Conservation (phyloP, 2,113 vertebrate genomes). For the Bambusicola thoracicus region DNA sequence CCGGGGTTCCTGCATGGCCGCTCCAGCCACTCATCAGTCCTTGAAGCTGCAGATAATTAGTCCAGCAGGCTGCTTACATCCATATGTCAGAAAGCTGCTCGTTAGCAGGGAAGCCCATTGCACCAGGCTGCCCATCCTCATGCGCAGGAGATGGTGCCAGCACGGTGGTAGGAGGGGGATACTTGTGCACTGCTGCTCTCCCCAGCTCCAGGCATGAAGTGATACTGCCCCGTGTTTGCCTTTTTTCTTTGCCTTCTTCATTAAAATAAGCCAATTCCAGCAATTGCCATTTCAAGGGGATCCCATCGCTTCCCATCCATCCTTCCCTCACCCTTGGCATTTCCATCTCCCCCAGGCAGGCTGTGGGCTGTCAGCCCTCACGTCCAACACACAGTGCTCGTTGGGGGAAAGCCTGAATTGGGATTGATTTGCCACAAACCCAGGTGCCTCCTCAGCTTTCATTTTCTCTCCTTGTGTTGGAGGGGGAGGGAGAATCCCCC, state of each 20-base stretch:
- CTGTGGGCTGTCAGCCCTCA: neutral
- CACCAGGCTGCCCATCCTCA: rapidly evolving
- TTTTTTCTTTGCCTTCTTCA: neutral
- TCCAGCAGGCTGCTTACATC: neutral
- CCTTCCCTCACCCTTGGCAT: neutral
- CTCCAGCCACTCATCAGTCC: neutral
- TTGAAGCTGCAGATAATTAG: neutral
- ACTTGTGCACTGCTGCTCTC: neutral
- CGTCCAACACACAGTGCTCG: neutral
- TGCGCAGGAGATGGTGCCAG: neutral
- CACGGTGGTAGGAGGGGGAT: rapidly evolving
- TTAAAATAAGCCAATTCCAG: neutral
- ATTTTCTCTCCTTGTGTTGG: rapidly evolving
- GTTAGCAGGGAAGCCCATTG: rapidly evolving
- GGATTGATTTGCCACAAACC: slow-evolving; percentile 25
- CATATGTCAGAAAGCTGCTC: neutral
- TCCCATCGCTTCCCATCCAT: neutral
- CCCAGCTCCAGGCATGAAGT: neutral
- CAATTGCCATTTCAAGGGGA: neutral
- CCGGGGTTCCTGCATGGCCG: rapidly evolving
- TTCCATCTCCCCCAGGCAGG: neutral
- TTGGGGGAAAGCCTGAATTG: neutral
- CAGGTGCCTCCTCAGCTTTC: neutral
- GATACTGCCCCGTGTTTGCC: neutral
- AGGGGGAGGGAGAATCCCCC: slow-evolving; percentile 30